phyloP scores from a whole-genome alignment of 2,888 invertebrate species.

The Agapetus fuscipes region DNA sequence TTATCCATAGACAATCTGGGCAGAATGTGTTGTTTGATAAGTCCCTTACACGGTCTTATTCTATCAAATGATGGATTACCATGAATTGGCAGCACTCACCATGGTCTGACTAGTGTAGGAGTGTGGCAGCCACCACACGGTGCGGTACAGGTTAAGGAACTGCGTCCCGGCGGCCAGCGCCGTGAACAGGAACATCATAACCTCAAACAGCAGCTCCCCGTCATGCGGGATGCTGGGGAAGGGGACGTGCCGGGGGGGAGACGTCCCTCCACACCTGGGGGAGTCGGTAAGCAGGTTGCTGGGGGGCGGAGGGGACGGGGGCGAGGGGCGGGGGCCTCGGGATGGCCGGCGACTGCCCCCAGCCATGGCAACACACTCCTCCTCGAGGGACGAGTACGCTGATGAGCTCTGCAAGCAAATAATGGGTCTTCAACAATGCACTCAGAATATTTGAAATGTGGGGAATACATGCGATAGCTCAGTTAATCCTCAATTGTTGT shows the following conservation, averaged over 20 bases:
- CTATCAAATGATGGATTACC: not conserved
- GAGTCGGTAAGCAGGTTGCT: slow-evolving; percentile 65
- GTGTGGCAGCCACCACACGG: slow-evolving; percentile 95
- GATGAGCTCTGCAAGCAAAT: slow-evolving; percentile 12
- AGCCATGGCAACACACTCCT: slow-evolving; percentile 21
- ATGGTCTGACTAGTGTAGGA: slow-evolving; percentile 81
- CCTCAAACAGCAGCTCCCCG: slow-evolving; percentile 76
- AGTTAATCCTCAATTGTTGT: too few relatives aligned
- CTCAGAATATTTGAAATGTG: too few relatives aligned
- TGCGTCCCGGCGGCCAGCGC: slow-evolving; percentile 74
- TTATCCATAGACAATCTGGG: too few relatives aligned
- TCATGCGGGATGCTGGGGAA: slow-evolving; percentile 70
- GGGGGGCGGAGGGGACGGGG: slow-evolving; percentile 6
- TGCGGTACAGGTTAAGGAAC: slow-evolving; percentile 89
- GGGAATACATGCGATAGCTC: too few relatives aligned
- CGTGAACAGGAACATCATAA: slow-evolving; percentile 73
- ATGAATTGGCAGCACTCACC: slow-evolving; percentile 44
- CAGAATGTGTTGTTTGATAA: too few relatives aligned
- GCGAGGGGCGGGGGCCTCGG: slow-evolving; percentile 27
- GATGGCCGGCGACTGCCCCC: slow-evolving; percentile 28
- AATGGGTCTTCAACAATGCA: too few relatives aligned
- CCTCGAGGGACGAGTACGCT: slow-evolving; percentile 11
- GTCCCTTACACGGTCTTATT: too few relatives aligned
- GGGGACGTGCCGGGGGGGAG: slow-evolving; percentile 78
- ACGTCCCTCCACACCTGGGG: too few relatives aligned